Percentiles rank a stretch among this genome's conserved stretches.
phyloP scores from a whole-genome alignment of 2,113 vertebrate species.

The Peromyscus maniculatus region DNA sequence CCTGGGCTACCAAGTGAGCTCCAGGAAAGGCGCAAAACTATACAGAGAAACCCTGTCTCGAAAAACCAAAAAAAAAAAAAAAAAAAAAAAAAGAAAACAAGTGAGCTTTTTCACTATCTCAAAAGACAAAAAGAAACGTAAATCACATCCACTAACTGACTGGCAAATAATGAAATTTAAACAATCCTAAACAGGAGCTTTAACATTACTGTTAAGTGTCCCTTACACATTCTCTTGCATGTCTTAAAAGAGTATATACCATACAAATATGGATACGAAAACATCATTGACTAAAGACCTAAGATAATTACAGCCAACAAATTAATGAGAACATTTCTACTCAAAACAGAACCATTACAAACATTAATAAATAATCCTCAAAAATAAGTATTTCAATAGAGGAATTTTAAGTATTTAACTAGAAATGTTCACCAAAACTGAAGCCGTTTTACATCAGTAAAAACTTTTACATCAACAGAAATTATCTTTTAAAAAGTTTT shows the following conservation, averaged over 20 bases:
- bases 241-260: conserved; percentile 6
- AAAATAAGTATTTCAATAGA: conserved; percentile 57
- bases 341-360: conserved; percentile 41
- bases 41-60: no score
- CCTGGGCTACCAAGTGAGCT: no score
- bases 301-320: conserved; percentile 52
- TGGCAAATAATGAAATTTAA: conserved; percentile 36
- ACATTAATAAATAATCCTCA: conserved; percentile 10
- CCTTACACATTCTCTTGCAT: not conserved
- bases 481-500: not conserved
- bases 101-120: conserved; percentile 31
- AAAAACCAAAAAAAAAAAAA: no score
- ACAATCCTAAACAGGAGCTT: conserved; percentile 12
- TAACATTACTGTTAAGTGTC: not conserved
- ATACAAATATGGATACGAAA: conserved; percentile 38
- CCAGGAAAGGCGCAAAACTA: no score
- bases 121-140: conserved; percentile 38
- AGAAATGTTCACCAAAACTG: conserved; percentile 53
- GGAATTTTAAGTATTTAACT: conserved; percentile 46
- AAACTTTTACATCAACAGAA: conserved; percentile 23
- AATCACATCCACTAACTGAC: conserved; percentile 31
- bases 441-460: conserved; percentile 36
- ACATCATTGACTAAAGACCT: conserved; percentile 34
- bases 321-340: conserved; percentile 53
- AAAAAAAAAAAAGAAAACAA: not conserved